Conservation (phyloP, 2,797 vertebrate genomes). For the Schizopygopsis pylzovi region DNA sequence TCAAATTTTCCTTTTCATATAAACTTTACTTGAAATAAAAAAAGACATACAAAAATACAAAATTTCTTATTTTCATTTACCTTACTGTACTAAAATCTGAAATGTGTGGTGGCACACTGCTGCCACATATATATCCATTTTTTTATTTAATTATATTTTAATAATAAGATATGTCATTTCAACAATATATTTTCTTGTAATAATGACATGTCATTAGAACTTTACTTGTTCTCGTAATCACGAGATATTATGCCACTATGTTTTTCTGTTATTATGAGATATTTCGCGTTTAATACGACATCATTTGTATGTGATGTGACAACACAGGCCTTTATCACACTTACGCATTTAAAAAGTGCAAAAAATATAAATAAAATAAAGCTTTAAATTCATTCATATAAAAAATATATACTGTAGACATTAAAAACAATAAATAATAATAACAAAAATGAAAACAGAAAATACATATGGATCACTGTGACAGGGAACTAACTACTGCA, state of each 20-base stretch:
- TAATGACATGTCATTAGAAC: background rate
- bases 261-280: background rate
- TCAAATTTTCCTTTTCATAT: background rate
- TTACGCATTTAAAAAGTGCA: too few species aligned
- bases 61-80: too few species aligned
- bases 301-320: background rate
- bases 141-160: too few species aligned
- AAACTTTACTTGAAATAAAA: too few species aligned
- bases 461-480: background rate
- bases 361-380: background rate
- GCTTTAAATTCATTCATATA: background rate
- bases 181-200: too few species aligned
- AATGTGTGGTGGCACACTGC: too few species aligned
- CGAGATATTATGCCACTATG: background rate
- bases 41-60: too few species aligned
- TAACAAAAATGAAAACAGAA: background rate
- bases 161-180: too few species aligned
- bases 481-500: too few species aligned
- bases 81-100: too few species aligned
- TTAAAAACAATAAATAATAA: background rate
- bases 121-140: too few species aligned
- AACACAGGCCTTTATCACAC: background rate
- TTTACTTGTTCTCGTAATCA: background rate
- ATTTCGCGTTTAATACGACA: background rate
- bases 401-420: background rate